phyloP scores from a whole-genome alignment of 2,888 invertebrate species.

The Eucriotettix oculatus region DNA sequence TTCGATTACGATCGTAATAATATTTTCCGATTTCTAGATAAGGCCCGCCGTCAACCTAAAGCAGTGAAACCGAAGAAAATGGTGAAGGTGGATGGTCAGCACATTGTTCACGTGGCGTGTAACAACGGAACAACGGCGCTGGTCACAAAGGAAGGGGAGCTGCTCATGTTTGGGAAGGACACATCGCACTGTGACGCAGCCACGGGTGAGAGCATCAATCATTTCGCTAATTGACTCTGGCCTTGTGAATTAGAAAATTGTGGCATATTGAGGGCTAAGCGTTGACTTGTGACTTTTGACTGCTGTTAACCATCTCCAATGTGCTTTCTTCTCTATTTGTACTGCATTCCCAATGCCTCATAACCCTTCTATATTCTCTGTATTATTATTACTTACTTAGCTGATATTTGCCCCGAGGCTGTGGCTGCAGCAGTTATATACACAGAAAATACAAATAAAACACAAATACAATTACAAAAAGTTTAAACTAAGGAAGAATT shows the following conservation, averaged over 20 bases:
- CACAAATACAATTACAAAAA: no score
- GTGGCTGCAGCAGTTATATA: no score
- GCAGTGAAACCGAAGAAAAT: slow-evolving; percentile 86
- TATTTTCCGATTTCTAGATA: slow-evolving; percentile 20
- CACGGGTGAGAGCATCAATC: slow-evolving; percentile 26
- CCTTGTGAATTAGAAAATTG: background rate
- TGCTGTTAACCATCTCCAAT: no score
- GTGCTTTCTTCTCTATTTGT: no score
- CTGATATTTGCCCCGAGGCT: no score
- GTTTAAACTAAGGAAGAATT: no score
- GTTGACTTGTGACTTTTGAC: no score
- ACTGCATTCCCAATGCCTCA: no score
- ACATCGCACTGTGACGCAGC: slow-evolving; percentile 63
- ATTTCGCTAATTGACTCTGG: slow-evolving; percentile 3
- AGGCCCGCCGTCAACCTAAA: slow-evolving; percentile 68
- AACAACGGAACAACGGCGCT: slow-evolving; percentile 91
- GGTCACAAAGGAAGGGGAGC: slow-evolving; percentile 74
- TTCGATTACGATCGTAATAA: background rate
- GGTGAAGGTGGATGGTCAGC: slow-evolving; percentile 72
- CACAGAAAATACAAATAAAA: no score
- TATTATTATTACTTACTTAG: no score
- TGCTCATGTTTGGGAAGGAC: slow-evolving; percentile 91
- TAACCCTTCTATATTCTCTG: no score
- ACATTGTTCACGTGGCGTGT: slow-evolving; percentile 69
- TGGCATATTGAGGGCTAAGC: no score